Conservation (phyloP, 2,888 invertebrate species). For the Caenorhabditis japonica region DNA sequence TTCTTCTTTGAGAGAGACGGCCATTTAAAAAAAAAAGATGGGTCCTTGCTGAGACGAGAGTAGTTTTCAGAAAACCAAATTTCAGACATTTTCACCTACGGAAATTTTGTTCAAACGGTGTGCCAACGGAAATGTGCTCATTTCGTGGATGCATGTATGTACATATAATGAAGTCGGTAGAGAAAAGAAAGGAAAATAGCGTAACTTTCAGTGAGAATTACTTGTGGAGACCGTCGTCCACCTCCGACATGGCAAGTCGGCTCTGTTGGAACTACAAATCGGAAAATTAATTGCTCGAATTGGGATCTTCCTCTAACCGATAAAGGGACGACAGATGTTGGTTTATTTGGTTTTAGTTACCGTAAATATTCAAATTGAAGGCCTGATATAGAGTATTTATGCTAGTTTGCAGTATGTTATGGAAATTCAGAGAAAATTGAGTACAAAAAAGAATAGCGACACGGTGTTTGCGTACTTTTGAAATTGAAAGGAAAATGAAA, state of each 20-base stretch:
- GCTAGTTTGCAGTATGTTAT: too few species aligned
- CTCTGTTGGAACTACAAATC: not conserved
- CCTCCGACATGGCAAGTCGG: slow-evolving; percentile 29
- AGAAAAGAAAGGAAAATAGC: not conserved
- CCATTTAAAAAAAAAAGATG: not conserved
- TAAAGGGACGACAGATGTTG: slow-evolving; percentile 41
- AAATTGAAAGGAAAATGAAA: not conserved
- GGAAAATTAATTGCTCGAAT: slow-evolving; percentile 53
- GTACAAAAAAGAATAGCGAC: too few species aligned
- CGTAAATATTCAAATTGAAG: too few species aligned
- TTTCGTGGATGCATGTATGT: slow-evolving; percentile 36
- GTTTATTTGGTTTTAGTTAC: not conserved
- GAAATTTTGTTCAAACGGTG: slow-evolving; percentile 16
- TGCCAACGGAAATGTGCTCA: slow-evolving; percentile 38
- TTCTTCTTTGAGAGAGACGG: too few species aligned
- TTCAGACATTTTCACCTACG: slow-evolving; percentile 33
- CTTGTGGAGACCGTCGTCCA: slow-evolving; percentile 47
- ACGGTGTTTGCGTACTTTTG: too few species aligned
- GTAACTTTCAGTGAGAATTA: slow-evolving; percentile 13
- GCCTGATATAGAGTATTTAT: too few species aligned
- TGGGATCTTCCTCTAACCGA: slow-evolving; percentile 46
- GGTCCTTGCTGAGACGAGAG: not conserved
- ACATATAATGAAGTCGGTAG: not conserved
- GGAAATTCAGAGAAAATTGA: too few species aligned
- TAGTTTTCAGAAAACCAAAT: too few species aligned